phyloP scores from a whole-genome alignment of 2,797 vertebrate genomes.

The Ctenopoma kingsleyae region DNA sequence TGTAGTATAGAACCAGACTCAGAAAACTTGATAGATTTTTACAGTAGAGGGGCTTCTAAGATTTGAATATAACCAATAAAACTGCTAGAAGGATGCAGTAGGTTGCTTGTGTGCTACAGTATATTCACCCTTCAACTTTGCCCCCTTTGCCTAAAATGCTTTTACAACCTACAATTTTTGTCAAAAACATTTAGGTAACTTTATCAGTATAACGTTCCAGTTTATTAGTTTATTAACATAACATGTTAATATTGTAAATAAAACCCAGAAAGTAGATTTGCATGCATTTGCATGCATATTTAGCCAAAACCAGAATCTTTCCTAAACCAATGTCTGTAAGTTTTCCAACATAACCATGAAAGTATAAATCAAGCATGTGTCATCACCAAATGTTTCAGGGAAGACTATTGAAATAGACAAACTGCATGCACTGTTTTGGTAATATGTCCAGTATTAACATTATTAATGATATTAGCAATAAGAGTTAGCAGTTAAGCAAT shows the following conservation, averaged over 20 bases:
- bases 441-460: not conserved
- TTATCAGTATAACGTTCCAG: not conserved
- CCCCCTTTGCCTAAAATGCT: not conserved
- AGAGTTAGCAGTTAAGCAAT: too few species aligned
- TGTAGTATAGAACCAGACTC: not conserved
- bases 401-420: not conserved
- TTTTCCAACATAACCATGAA: not conserved
- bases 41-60: not conserved
- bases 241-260: not conserved
- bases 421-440: not conserved
- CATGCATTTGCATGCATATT: too few species aligned
- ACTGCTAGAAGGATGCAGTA: not conserved
- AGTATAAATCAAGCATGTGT: not conserved
- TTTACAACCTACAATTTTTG: not conserved
- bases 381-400: not conserved
- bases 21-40: not conserved
- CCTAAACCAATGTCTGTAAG: too few species aligned
- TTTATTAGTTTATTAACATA: not conserved
- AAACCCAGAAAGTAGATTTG: too few species aligned
- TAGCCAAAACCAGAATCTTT: not conserved
- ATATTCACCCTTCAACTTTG: not conserved
- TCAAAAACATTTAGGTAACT: not conserved
- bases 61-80: not conserved
- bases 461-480: not conserved
- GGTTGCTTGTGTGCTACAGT: not conserved